These are phyloP conservation scores for Ardeotis arabs DNA, from an alignment of 2,113 vertebrate genomes.

Conservation along the genomic window DNA sequence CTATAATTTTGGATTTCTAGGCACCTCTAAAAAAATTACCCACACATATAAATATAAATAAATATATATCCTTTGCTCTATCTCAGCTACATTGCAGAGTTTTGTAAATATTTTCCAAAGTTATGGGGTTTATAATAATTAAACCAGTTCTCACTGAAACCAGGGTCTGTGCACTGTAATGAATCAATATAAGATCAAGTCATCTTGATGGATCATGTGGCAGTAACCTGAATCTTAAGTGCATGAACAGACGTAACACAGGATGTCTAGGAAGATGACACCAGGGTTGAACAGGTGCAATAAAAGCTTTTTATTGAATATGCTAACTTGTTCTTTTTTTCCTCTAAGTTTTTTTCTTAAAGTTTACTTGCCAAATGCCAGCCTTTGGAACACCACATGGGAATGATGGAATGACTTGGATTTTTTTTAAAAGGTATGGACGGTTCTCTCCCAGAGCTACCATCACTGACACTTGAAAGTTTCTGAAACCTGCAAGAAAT, in stretches of 20 bases:
- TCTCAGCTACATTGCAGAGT: neutral
- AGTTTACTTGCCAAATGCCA: neutral
- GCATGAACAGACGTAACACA: neutral
- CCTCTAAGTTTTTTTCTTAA: neutral
- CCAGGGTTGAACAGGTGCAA: neutral
- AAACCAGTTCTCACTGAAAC: neutral
- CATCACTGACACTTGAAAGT: neutral
- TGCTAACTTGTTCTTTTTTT: neutral
- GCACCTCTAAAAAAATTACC: neutral
- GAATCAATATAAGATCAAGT: neutral
- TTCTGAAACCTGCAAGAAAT: neutral
- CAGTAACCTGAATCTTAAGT: neutral
- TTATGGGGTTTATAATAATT: neutral
- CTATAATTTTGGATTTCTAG: neutral
- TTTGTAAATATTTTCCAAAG: conserved; percentile 26
- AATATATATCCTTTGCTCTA: neutral
- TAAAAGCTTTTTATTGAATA: neutral
- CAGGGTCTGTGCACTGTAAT: neutral
- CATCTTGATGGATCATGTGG: neutral
- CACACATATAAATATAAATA: neutral
- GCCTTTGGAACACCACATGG: neutral
- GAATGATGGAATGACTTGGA: neutral
- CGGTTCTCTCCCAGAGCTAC: neutral
- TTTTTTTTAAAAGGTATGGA: neutral
- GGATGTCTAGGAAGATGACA: neutral